Base-by-base conservation (phyloP, 2,113 vertebrate species). In the Mesoclemmys tuberculata region DNA sequence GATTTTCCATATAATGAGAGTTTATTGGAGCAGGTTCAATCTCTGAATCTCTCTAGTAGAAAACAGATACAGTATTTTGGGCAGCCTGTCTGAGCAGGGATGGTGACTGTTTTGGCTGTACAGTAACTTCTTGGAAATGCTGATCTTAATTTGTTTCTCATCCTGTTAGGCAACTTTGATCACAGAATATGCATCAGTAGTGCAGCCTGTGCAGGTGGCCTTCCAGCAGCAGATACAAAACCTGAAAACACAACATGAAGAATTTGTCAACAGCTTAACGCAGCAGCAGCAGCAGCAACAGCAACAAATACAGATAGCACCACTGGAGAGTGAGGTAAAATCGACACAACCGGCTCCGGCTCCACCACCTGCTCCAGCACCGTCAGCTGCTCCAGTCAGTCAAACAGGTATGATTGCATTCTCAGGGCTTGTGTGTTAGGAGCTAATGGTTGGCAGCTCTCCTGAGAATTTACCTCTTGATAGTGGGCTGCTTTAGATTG, bases 141-240 rank as follows among this genome's bases (percentile, higher is more conserved):
- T 77, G 10, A 61, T 74, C n/a, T 54, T 64, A 2, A 3, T 80
- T 88, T 61, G 3, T 41, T 16, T 77, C 74, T n/a, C 6, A 21
- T 81, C 54, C 74, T 56, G 2, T 35, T 95, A 99, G 99, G 99
- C 99, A 0, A 99, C 99, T 7, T 90, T 99, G 90, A 99, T 99
- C 94, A 99, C 97, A 0, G 99, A 99, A 85, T 99, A 99, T 4
- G 99, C 99, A 0, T 98, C 98, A 0, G 99, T 98, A 21, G 99
- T 99, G 2, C 99, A 99, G 97, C 99, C 99, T 0, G 98, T 99
- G 22, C 99, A 99, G 88, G 93, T 99, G 54, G 99, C 99, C 71
- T 99, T 99, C 96, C 99, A 99, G 88, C 99, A 99, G 98, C 99
- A 99, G 98, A 99, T 99, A 82, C 99, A 99, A 98, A 97, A 97